A percentile compares a stretch with the other conserved stretches of the same genome.
Conservation (phyloP, 1,140 invertebrate genomes). For the Saccostrea echinata region DNA sequence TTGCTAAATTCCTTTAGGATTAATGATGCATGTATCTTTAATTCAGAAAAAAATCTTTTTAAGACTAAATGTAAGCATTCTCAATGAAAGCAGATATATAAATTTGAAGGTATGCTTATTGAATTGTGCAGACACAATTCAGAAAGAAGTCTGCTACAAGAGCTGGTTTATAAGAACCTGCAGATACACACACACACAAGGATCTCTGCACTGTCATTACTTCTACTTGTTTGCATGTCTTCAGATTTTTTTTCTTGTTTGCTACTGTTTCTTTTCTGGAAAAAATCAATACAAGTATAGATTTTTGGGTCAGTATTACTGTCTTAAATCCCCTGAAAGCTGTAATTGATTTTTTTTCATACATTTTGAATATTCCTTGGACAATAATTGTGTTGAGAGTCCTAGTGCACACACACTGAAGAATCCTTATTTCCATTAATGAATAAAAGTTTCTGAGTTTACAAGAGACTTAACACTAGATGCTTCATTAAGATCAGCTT, state of each 20-base stretch:
- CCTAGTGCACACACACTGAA: no score
- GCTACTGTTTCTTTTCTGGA: slow-evolving; percentile 15
- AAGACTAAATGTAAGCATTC: no score
- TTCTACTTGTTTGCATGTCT: background rate
- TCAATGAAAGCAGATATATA: no score
- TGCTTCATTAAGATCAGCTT: no score
- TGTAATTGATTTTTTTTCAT: slow-evolving; percentile 29
- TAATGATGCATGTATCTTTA: no score
- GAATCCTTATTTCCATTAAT: no score
- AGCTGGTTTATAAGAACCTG: background rate
- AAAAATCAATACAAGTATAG: slow-evolving; percentile 13
- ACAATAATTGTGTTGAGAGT: background rate
- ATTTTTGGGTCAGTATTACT: slow-evolving; percentile 4
- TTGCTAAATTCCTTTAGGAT: no score
- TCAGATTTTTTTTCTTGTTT: background rate
- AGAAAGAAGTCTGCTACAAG: background rate
- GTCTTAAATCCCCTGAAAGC: slow-evolving; percentile 14
- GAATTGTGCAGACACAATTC: no score
- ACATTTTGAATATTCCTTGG: background rate
- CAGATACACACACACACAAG: background rate
- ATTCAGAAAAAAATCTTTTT: no score
- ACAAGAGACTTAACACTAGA: no score
- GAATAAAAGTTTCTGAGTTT: no score
- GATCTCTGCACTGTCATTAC: background rate
- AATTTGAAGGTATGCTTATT: no score